Base-by-base conservation (phyloP, 2,888 invertebrate species). In the Nemoura dubitans region DNA sequence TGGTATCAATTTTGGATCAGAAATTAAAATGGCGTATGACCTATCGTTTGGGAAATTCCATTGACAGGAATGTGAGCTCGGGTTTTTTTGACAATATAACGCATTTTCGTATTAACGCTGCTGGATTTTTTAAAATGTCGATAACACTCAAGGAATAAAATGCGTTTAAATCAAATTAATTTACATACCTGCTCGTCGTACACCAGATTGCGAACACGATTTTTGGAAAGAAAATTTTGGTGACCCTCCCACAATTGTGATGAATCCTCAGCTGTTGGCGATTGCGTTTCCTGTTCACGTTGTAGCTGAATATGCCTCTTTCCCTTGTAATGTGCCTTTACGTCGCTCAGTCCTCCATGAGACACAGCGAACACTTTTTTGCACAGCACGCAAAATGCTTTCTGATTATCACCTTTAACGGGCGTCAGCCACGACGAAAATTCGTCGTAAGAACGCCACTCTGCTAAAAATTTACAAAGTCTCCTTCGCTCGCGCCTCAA, bases 291-390 rank as follows among this genome's bases (percentile, higher is more conserved):
- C 87, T 89, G 88, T 88, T 89, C 88, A 87, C 87, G 88, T 89
- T 90, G 90, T 89, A 91, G 90, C 89, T 90, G 90, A 88, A 89
- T 89, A 89, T 90, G 90, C 88, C 90, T 90, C 90, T 90, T 90
- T 89, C 90, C 90, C 89, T 91, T 91, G 89, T 90, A 90, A 89
- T 90, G 90, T 86, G 90, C 90, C 89, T 90, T 90, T 87, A 90
- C 90, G 89, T 90, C 90, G 88, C 90, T 90, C 87, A 90, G 88
- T 87, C 90, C 90, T 86, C 90, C 90, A 89, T 90, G 90, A 88
- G 90, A 89, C 87, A 90, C 89, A 87, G 90, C 90, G 89, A 90
- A 91, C 87, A 89, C 89, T 89, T 90, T 90, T 89, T 89, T 89
- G 88, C 91, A 90, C 88, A 90, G 89, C 88, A 89, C 89, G 88